phyloP scores from a whole-genome alignment of 2,113 vertebrate species.

The Scophthalmus maximus region DNA sequence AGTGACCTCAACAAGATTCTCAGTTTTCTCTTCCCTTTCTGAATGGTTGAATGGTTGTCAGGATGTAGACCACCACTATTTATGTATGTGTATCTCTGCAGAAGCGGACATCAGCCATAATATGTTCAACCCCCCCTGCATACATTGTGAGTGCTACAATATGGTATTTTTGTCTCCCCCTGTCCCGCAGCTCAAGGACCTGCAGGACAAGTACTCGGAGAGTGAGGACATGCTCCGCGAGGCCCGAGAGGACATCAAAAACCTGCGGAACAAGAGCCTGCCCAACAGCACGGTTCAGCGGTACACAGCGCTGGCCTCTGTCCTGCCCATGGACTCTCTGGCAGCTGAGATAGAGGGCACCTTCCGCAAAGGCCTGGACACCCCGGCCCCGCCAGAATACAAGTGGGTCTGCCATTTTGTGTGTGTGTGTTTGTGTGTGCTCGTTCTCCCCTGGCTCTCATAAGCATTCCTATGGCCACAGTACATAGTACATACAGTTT shows the following conservation, averaged over 20 bases:
- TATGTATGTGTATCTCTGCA: background rate
- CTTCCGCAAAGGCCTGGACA: constrained; percentile 87
- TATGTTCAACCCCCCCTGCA: background rate
- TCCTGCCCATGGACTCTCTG: constrained; percentile 89
- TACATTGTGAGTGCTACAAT: background rate
- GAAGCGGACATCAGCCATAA: background rate
- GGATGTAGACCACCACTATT: background rate
- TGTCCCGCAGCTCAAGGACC: constrained; percentile 84
- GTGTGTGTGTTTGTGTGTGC: background rate
- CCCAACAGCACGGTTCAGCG: constrained; percentile 87
- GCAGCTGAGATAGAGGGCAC: constrained; percentile 91
- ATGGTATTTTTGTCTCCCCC: constrained; percentile 20
- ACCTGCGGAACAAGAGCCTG: constrained; percentile 83
- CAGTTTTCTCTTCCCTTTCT: background rate
- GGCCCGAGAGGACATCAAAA: constrained; percentile 87
- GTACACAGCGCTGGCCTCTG: constrained; percentile 80
- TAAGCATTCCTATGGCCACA: background rate
- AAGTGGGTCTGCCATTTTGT: constrained; percentile 75
- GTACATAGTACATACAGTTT: background rate
- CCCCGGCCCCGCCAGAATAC: constrained; percentile 83
- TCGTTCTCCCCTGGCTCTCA: background rate
- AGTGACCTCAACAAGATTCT: background rate
- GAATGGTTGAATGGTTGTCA: background rate
- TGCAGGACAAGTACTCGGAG: constrained; percentile 86
- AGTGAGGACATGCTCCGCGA: constrained; percentile 87